phyloP scores from a whole-genome alignment of 2,888 invertebrate species.

The Marronus borbonicus region DNA sequence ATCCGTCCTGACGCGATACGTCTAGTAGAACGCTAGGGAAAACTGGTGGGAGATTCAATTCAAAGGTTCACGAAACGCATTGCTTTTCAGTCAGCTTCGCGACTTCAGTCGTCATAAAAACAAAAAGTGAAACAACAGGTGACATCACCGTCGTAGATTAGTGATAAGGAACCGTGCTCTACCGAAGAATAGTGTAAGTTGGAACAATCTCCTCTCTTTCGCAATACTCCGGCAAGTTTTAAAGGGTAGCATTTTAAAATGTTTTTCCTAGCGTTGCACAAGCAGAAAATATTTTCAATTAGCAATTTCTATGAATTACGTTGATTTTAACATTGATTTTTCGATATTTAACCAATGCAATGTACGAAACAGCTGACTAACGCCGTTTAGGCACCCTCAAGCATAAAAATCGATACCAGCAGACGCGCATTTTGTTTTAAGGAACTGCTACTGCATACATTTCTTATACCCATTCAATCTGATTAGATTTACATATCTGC shows the following conservation, averaged over 20 bases:
- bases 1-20: slow-evolving; percentile 1
- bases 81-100: slow-evolving; percentile 41
- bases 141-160: slow-evolving; percentile 3
- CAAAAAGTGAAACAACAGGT: slow-evolving; percentile 32
- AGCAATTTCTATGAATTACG: too few species aligned
- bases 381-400: slow-evolving; percentile 31
- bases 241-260: background rate
- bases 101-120: slow-evolving; percentile 37
- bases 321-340: background rate
- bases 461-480: background rate
- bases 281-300: too few species aligned
- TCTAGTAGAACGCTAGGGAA: slow-evolving; percentile 25
- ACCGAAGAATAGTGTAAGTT: slow-evolving; percentile 31
- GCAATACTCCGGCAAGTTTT: background rate
- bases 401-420: slow-evolving; percentile 29
- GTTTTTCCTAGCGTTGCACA: too few species aligned
- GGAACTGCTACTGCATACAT: background rate
- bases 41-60: slow-evolving; percentile 37
- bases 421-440: slow-evolving; percentile 37
- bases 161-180: slow-evolving; percentile 21
- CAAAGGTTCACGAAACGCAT: slow-evolving; percentile 12
- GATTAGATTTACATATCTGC: background rate
- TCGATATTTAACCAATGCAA: background rate
- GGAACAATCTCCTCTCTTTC: background rate
- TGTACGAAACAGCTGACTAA: slow-evolving; percentile 19